These are phyloP conservation scores for Luehdorfia chinensis DNA, from an alignment of 1,140 invertebrate genomes.

Conservation along the genomic window DNA sequence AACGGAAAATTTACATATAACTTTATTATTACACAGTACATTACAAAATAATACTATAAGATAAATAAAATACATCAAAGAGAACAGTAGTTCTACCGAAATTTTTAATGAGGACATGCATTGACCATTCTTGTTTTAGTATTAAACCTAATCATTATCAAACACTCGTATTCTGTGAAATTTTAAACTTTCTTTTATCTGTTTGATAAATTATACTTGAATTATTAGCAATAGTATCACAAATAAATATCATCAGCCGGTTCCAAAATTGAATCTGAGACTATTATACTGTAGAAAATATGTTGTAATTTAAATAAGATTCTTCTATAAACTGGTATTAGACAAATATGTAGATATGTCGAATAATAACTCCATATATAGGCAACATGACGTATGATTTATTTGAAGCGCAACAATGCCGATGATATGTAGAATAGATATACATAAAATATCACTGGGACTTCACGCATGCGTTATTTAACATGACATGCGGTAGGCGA, in stretches of 20 bases:
- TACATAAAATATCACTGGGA: slow-evolving; percentile 13
- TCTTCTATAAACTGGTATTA: too few species aligned
- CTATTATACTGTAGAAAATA: not conserved
- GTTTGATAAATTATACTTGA: too few species aligned
- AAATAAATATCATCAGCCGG: not conserved
- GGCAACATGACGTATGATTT: slow-evolving; percentile 45
- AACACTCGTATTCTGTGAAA: too few species aligned
- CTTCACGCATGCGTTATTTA: not conserved
- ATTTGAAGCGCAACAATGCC: slow-evolving; percentile 64
- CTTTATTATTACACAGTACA: slow-evolving; percentile 41
- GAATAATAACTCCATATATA: slow-evolving; percentile 37
- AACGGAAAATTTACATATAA: slow-evolving; percentile 46
- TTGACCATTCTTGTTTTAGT: too few species aligned
- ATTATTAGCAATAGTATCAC: slow-evolving; percentile 18
- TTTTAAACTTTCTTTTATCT: too few species aligned
- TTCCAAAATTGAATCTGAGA: not conserved
- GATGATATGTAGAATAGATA: slow-evolving; percentile 66
- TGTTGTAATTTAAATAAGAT: too few species aligned
- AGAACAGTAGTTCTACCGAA: too few species aligned
- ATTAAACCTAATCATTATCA: too few species aligned
- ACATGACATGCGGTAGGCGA: too few species aligned
- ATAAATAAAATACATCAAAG: slow-evolving; percentile 35
- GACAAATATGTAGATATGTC: slow-evolving; percentile 47
- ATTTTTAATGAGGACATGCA: too few species aligned
- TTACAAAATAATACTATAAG: slow-evolving; percentile 56